Evolutionary conservation across 1,140 invertebrate genomes (phyloP), one percentile per base, ranked within the genome.

Genomic region (Propsilocerus akamusi): DNA sequence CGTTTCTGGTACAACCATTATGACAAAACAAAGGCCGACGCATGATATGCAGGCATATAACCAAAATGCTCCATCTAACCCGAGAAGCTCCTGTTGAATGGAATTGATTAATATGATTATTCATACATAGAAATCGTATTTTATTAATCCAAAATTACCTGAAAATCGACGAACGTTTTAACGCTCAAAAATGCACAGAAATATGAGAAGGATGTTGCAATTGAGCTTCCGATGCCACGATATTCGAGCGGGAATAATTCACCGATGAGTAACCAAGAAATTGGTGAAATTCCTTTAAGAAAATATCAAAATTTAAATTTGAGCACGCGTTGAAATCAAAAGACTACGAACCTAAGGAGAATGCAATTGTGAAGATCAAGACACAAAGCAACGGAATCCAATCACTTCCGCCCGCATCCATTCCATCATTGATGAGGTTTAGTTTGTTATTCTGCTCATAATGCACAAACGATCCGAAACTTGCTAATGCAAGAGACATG

Each of bases 211-310:
- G 83, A 79, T 0, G 84, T 85, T 25, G 86, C 86, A 61, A 92
- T 75, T 22, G 85, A 84, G 53, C 83, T 84, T 10, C 87, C 88
- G 50, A 87, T 74, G 14, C 85, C 86, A 51, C 87, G 74, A 57
- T 86, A 86, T 64, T 88, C 83, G 34, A 88, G 68, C 5, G 88
- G 85, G 63, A 92, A 92, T n/a, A 93, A 70, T 66, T 93, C 89
- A 50, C 85, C 87, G 62, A 90, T 86, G 53, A 92, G 72, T 51
- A 94, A 72, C 83, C 86, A 88, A 14, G 87, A 89, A 61, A 93
- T 89, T 37, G 89, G 88, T 61, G 86, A 89, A 70, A 91, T 90
- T 24, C 88, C 51, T 52, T 7, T 5, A 49, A 12, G 11, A 37
- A 48, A 48, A 32, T 20, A 26, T 14, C 2, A 46, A 46, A 49